These are phyloP conservation scores for Falco berigora DNA, from an alignment of 2,797 vertebrate species.

Conservation along the genomic window DNA sequence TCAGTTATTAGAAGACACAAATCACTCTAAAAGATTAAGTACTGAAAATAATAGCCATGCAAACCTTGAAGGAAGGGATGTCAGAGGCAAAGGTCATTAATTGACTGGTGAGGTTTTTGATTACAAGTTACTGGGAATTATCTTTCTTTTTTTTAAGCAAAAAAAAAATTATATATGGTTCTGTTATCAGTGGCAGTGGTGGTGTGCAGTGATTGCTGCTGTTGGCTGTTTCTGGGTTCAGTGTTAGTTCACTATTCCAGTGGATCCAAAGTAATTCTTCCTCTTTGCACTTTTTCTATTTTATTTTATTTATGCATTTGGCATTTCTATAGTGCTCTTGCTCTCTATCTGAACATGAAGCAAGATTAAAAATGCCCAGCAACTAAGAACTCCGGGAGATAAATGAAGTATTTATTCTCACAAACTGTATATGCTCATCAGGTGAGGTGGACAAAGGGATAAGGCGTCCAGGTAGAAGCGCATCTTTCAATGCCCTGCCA, in stretches of 20 bases:
- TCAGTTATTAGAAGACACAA: constrained; percentile 33
- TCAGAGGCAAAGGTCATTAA: constrained; percentile 38
- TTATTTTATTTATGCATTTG: constrained; percentile 6
- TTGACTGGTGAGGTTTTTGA: constrained; percentile 16
- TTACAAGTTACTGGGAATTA: neutral
- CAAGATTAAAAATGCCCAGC: neutral
- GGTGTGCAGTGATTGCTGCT: neutral
- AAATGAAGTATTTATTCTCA: neutral
- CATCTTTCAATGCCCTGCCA: neutral
- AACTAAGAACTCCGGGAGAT: neutral
- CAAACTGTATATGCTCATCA: neutral
- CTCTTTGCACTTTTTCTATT: neutral
- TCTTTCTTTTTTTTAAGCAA: neutral
- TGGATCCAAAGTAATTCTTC: neutral
- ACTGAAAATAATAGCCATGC: constrained; percentile 45
- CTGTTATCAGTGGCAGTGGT: neutral
- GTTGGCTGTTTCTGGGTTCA: neutral
- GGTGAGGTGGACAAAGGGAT: neutral
- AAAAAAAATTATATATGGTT: neutral
- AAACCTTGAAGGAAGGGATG: neutral
- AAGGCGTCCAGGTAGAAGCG: neutral
- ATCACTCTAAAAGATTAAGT: constrained; percentile 47
- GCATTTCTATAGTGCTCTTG: neutral
- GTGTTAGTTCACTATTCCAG: neutral
- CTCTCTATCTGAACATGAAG: neutral